A percentile compares a stretch with the other conserved stretches of the same genome.
Evolutionary conservation across 2,888 invertebrate species (phyloP).

Genomic region (Alsophila aescularia): DNA sequence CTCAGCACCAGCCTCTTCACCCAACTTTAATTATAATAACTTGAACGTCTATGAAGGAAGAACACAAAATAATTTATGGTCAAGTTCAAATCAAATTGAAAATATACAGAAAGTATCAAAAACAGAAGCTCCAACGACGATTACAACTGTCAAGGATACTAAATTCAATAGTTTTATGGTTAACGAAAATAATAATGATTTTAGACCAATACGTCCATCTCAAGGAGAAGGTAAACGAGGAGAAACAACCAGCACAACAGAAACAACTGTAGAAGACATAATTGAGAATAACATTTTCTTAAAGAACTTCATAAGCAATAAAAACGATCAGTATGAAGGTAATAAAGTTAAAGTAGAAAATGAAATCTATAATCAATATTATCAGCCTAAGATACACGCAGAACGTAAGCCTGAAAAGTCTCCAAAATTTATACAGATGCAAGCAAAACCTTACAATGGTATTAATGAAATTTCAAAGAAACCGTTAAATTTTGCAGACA

Average conservation of each 20-base stretch:
- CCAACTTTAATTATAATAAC: slow-evolving; percentile 15
- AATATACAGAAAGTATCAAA: slow-evolving; percentile 40
- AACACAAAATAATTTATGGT: slow-evolving; percentile 28
- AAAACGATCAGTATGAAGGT: slow-evolving; percentile 37
- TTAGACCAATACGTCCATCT: slow-evolving; percentile 48
- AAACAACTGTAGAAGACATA: slow-evolving; percentile 50
- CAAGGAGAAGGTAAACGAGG: slow-evolving; percentile 36
- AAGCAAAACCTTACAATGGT: slow-evolving; percentile 58
- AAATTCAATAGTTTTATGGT: slow-evolving; percentile 52
- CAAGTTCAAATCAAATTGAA: slow-evolving; percentile 35
- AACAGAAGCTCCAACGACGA: slow-evolving; percentile 41
- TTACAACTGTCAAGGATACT: slow-evolving; percentile 30
- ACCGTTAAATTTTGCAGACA: slow-evolving; percentile 63
- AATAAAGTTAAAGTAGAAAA: slow-evolving; percentile 43
- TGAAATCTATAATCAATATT: slow-evolving; percentile 30
- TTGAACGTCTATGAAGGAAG: slow-evolving; percentile 14
- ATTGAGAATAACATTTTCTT: slow-evolving; percentile 70
- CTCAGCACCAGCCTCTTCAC: slow-evolving; percentile 26
- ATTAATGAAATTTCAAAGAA: slow-evolving; percentile 56
- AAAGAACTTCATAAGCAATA: slow-evolving; percentile 56
- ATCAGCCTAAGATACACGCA: slow-evolving; percentile 41
- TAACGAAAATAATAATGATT: slow-evolving; percentile 48
- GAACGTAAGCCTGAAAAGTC: slow-evolving; percentile 57
- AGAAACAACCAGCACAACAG: slow-evolving; percentile 45
- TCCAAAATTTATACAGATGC: slow-evolving; percentile 55